Conservation (phyloP, 2,113 vertebrate species). For the Elephas maximus region DNA sequence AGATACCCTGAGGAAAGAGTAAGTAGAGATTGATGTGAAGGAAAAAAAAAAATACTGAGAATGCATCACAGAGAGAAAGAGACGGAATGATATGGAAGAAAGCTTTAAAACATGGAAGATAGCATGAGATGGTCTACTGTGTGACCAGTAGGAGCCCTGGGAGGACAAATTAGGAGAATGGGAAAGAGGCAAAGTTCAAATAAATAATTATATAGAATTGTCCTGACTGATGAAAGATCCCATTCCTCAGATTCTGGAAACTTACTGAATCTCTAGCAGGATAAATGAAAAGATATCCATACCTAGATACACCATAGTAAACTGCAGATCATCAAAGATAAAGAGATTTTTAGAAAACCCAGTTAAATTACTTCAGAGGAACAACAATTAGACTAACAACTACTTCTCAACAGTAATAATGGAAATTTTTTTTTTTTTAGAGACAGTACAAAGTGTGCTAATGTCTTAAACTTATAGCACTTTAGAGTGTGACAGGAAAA, state of each 20-base stretch:
- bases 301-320: neutral
- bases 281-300: neutral
- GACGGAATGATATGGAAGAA: neutral
- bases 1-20: neutral
- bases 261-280: neutral
- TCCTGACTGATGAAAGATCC: neutral
- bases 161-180: neutral
- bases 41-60: too few relatives aligned
- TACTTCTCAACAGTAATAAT: neutral
- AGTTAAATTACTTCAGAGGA: neutral
- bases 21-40: neutral
- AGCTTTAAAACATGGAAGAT: neutral
- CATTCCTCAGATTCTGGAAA: neutral
- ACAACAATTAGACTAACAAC: neutral
- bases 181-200: neutral
- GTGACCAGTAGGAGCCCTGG: neutral
- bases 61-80: neutral
- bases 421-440: neutral
- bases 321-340: neutral
- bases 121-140: neutral
- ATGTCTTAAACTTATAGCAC: neutral
- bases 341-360: neutral
- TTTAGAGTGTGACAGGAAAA: neutral
- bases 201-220: neutral
- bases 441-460: neutral